Evolutionary conservation across 2,797 vertebrate genomes (phyloP), one percentile per base, ranked within the genome.

Genomic region (Rallus crepitans): DNA sequence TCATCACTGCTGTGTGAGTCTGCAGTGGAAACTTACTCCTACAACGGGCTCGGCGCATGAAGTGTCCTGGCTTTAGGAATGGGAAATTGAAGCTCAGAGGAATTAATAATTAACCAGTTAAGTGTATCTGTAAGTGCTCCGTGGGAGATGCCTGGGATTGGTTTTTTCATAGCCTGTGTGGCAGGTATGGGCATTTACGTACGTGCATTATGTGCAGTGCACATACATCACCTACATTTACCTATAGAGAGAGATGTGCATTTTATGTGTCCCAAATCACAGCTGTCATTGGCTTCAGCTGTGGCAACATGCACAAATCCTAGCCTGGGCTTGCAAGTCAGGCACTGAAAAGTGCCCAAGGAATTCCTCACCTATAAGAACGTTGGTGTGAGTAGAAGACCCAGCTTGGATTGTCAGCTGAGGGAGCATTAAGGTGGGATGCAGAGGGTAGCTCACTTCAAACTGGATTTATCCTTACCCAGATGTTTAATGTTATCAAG

Each of bases 271-370:
- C 69, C 45, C 13, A 50, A 69, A 3, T 45, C 50, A 39, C 55
- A 57, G 61, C 45, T 31, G 0, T 7, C 2, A 0, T 4, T 31
- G 72, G 6, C 30, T 64, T 75, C 8, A 28, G 9, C 0, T 15
- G 42, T 0, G 35, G 55, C n/a, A 31, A 47, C 31, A 17, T 30
- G 63, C 71, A 59, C 37, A 70, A 14, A 60, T 15, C 1, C 1
- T 2, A 3, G 21, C 4, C 12, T 48, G 71, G 59, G n/a, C 19
- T 7, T 15, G 27, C 61, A 28, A 82, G 35, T 3, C 61, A 57
- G 63, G 72, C 40, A 39, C 18, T 9, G 42, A 19, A 45, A 45
- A 45, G 42, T 45, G 42, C 42, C 42, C 42, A 19, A 45, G 42
- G 19, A 19, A 45, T 45, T 45, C 42, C 42, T 45, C 42, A 45